Percentiles rank a stretch among this genome's conserved stretches.
Conservation (phyloP, 2,888 invertebrate genomes). For the Notodonta ziczac region DNA sequence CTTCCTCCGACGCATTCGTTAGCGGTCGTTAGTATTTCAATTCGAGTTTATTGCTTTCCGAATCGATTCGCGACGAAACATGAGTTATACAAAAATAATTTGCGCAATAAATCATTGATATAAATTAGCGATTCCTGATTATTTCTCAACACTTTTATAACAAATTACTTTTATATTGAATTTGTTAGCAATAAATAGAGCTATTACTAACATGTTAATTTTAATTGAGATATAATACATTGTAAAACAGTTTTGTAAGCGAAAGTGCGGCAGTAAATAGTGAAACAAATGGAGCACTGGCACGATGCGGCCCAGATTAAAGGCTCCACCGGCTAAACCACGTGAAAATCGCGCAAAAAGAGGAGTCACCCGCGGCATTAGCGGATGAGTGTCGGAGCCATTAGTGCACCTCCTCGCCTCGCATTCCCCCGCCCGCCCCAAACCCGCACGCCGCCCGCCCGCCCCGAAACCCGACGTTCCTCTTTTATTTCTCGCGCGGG, state of each 20-base stretch:
- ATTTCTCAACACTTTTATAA: constrained; percentile 28
- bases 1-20: constrained; percentile 4
- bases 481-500: constrained; percentile 85
- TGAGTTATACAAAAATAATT: constrained; percentile 26
- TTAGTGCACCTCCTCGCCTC: constrained; percentile 72
- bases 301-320: constrained; percentile 82
- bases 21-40: constrained; percentile 20
- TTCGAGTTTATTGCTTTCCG: constrained; percentile 25
- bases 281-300: constrained; percentile 70
- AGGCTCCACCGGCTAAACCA: constrained; percentile 82
- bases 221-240: constrained; percentile 13
- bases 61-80: constrained; percentile 37
- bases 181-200: constrained; percentile 21
- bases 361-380: constrained; percentile 84
- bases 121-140: constrained; percentile 23
- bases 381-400: constrained; percentile 85
- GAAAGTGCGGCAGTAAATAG: constrained; percentile 15
- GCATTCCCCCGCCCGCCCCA: constrained; percentile 38
- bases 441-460: constrained; percentile 49
- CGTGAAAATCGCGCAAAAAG: constrained; percentile 84
- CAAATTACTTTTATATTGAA: constrained; percentile 25
- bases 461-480: constrained; percentile 73
- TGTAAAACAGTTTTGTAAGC: constrained; percentile 4
- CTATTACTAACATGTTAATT: constrained; percentile 19
- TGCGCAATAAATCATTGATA: constrained; percentile 35